These are phyloP conservation scores for Chamaetylas fuelleborni DNA, from an alignment of 2,113 vertebrate genomes.

Conservation along the genomic window DNA sequence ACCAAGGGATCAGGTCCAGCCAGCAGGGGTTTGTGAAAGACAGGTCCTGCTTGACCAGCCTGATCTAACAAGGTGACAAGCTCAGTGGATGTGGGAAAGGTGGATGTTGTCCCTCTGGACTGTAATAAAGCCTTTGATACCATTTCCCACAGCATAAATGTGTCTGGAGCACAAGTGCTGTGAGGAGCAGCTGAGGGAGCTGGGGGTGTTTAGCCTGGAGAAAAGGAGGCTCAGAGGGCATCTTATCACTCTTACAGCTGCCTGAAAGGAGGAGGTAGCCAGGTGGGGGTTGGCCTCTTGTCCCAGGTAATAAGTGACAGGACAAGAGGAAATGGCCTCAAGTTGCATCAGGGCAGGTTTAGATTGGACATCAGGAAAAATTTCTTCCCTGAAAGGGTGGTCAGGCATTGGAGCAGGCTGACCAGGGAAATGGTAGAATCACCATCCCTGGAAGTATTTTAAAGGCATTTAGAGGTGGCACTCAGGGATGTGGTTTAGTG, in stretches of 20 bases:
- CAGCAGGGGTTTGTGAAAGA: not conserved
- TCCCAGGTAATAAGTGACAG: not conserved
- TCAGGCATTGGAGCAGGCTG: not conserved
- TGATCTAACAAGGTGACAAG: not conserved
- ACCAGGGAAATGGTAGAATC: not conserved
- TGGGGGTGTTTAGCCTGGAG: not conserved
- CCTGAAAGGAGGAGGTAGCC: not conserved
- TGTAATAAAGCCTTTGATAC: not conserved
- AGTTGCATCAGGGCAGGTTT: not conserved
- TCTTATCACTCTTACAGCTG: not conserved
- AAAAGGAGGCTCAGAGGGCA: not conserved
- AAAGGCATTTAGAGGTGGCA: not conserved
- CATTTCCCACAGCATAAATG: not conserved
- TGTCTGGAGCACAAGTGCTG: not conserved
- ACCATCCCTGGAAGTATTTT: not conserved
- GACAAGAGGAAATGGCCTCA: not conserved
- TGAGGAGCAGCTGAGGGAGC: not conserved
- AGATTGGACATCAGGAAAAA: not conserved
- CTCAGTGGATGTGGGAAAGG: not conserved
- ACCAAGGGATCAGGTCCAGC: not conserved
- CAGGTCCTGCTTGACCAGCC: not conserved
- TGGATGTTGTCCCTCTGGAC: not conserved
- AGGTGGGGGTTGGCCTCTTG: rapidly evolving
- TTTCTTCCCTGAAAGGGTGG: not conserved
- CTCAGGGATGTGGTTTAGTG: not conserved